Base-by-base conservation (phyloP, 2,113 vertebrate genomes). In the Lepisosteus oculatus region DNA sequence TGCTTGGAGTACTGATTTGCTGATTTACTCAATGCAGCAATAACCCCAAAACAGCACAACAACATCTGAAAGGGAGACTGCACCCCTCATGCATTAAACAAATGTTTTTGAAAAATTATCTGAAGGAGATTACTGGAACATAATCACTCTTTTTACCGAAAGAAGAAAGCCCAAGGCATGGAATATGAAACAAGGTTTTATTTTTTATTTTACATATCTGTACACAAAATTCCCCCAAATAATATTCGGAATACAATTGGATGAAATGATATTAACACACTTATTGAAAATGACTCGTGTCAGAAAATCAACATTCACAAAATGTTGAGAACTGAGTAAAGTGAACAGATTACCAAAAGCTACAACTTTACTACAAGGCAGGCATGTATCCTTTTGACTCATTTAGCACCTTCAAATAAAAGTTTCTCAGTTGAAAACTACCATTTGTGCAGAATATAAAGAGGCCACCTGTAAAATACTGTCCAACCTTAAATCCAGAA, bases 181-280 rank as follows among this genome's bases (percentile, higher is more conserved):
- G 79, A 89, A 78, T 99, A 98, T 90, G 94, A 99, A 99, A 98
- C 95, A 98, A 98, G 88, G 91, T 96, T 96, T 95, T 92, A 59
- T 92, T 93, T 92, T 89, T 98, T 97, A 98, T 98, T 98, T 98
- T 97, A 98, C 96, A 98, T 96, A 94, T 98, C 95, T 99, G 87
- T 99, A 99, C 96, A 98, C 94, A 95, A 96, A 95, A 94, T 94
- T 92, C 87, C 87, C 88, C 90, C 87, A 93, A 93, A 94, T 92
- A 94, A 94, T 90, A 90, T 90, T 94, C 90, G 91, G 89, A 94
- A 91, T 91, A 93, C 95, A 93, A 88, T 86, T 83, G 74, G 92
- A 93, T 95, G 90, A 90, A 92, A 92, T 87, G 88, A 95, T 94
- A 95, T 94, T 82, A 94, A 95, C 95, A 97, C 95, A 95, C 90